Evolutionary conservation across 2,113 vertebrate genomes (phyloP).

Genomic region (Lepisosteus oculatus): DNA sequence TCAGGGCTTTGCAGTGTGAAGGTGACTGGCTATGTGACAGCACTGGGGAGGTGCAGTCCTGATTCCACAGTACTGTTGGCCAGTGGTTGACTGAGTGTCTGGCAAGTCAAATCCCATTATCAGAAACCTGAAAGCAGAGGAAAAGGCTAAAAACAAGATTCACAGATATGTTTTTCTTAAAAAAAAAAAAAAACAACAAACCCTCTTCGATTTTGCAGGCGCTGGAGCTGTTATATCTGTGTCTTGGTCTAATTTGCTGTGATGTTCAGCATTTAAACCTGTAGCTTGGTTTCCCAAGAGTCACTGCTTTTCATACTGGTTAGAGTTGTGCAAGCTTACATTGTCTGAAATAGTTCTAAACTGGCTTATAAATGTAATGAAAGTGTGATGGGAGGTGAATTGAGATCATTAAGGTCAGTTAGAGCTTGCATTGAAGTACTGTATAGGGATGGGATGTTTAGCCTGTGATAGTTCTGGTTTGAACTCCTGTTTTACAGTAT

Average conservation of each 20-base stretch:
- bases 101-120: neutral
- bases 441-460: constrained; percentile 61
- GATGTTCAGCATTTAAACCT: constrained; percentile 20
- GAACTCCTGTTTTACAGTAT: constrained; percentile 37
- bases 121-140: neutral
- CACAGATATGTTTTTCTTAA: constrained; percentile 20
- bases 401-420: constrained; percentile 58
- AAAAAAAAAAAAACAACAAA: constrained; percentile 5
- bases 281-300: constrained; percentile 14
- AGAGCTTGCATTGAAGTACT: constrained; percentile 52
- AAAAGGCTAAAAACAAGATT: neutral
- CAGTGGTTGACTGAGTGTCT: neutral
- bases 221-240: constrained; percentile 14
- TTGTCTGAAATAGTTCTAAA: constrained; percentile 56
- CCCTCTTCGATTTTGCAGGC: constrained; percentile 24
- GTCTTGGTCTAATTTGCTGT: constrained; percentile 16
- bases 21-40: no score
- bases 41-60: no score
- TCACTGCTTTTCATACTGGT: neutral
- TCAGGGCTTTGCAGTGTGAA: no score
- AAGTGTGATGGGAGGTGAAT: constrained; percentile 44
- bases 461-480: constrained; percentile 61
- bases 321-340: constrained; percentile 52
- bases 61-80: neutral
- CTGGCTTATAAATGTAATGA: constrained; percentile 54